Conservation (phyloP, 2,888 invertebrate genomes). For the Plebejus melissa region DNA sequence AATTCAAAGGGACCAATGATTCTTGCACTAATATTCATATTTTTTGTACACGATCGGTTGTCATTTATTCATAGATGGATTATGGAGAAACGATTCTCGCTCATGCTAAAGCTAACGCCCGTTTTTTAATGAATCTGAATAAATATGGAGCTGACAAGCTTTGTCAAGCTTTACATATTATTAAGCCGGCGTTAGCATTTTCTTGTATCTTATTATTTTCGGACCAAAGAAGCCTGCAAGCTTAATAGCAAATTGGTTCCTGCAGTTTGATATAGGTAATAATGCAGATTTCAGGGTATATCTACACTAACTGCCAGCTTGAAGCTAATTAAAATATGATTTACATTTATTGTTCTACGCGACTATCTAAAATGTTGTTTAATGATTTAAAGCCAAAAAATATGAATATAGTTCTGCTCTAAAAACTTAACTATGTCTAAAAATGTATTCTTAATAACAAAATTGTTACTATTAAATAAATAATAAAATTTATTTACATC, state of each 20-base stretch:
- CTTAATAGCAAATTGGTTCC: neutral
- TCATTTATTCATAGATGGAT: constrained; percentile 59
- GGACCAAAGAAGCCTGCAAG: neutral
- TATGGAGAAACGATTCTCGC: constrained; percentile 11
- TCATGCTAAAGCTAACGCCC: constrained; percentile 29
- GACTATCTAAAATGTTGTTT: neutral
- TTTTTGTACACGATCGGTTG: constrained; percentile 70
- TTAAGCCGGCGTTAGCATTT: neutral
- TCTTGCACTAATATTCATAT: constrained; percentile 70
- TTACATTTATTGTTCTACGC: neutral
- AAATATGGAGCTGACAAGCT: neutral
- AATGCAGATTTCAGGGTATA: neutral
- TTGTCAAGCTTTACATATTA: neutral
- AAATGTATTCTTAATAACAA: neutral
- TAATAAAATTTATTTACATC: neutral
- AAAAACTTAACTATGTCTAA: constrained; percentile 2
- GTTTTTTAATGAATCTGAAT: neutral
- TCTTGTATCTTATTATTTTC: neutral
- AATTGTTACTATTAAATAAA: neutral
- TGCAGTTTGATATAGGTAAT: neutral
- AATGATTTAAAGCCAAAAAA: constrained; percentile 55
- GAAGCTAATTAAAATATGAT: neutral
- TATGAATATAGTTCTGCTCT: constrained; percentile 65
- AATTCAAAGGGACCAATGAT: constrained; percentile 36
- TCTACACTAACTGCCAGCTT: neutral